Evolutionary conservation across 2,113 vertebrate species (phyloP), one percentile per base, ranked within the genome.

Genomic region (Vulpes vulpes): DNA sequence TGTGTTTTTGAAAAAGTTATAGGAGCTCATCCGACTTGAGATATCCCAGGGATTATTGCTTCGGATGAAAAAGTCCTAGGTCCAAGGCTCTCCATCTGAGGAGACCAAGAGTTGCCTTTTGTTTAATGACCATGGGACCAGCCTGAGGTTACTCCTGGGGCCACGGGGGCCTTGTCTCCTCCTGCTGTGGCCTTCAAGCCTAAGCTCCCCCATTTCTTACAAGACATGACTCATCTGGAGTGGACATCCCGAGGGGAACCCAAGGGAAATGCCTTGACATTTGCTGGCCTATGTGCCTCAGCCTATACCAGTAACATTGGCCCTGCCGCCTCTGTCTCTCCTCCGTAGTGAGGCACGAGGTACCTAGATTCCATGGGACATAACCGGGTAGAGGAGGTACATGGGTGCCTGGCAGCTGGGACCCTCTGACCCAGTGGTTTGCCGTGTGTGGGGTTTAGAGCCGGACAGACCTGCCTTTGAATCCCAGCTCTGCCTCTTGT

Each of bases 221-320:
- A 16, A 30, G 53, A 16, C 25, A 1, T 60, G 32, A n/a, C 20
- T 82, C 19, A 27, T 57, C 17, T 22, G 64, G 67, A 6, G 4
- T 22, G 32, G 60, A 71, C 15, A 32, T 35, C 32, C 76, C 5
- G 27, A 4, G 19, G 55, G 38, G 43, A 62, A 43, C 32, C 35
- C 8, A 10, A 87, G 85, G 62, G 27, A 30, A 74, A 2, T 20
- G 16, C 9, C 38, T 51, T 0, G 0, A 6, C 11, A 1, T 60
- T 71, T 32, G 2, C 49, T 15, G 5, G 62, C 4, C 23, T 15
- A 0, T 19, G 7, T 23, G 11, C 43, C 22, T 25, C 51, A 38
- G 59, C 9, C 10, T 5, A 0, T 2, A 38, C 35, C 20, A 5
- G 25, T 6, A 4, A 7, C 19, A 0, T 0, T 1, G 32, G 12